Percentiles rank a stretch among this genome's conserved stretches.
Evolutionary conservation across 1,140 invertebrate species (phyloP).

Genomic region (Agraylea sexmaculata): DNA sequence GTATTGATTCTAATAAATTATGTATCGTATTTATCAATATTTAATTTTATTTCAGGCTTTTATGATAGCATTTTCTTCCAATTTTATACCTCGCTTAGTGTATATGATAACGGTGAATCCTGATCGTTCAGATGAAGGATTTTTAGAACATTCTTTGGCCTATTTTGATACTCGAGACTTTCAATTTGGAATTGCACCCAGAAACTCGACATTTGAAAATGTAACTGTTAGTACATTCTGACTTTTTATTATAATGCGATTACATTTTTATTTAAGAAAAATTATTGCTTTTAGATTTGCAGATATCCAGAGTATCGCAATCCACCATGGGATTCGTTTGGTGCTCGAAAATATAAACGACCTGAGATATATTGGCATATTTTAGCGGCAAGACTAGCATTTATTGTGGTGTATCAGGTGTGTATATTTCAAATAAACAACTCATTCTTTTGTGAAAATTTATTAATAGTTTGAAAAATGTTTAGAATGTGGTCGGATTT

Average conservation of each 20-base stretch:
- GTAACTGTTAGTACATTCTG: slow-evolving; percentile 15
- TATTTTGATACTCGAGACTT: slow-evolving; percentile 69
- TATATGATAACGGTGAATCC: slow-evolving; percentile 54
- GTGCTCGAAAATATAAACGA: slow-evolving; percentile 53
- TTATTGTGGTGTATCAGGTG: slow-evolving; percentile 90
- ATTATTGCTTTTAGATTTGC: slow-evolving; percentile 50
- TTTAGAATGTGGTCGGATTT: slow-evolving; percentile 69
- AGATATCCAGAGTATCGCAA: slow-evolving; percentile 65
- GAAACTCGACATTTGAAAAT: slow-evolving; percentile 17
- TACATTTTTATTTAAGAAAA: neutral
- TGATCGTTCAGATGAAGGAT: slow-evolving; percentile 56
- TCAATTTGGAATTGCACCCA: slow-evolving; percentile 30
- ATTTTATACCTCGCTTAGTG: slow-evolving; percentile 90
- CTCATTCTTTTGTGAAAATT: too few species aligned
- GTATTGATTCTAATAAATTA: too few species aligned
- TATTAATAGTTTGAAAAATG: too few species aligned
- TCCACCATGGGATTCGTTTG: slow-evolving; percentile 45
- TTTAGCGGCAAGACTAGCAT: slow-evolving; percentile 75
- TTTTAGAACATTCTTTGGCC: slow-evolving; percentile 73
- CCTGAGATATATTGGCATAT: slow-evolving; percentile 82
- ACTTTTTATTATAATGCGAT: too few species aligned
- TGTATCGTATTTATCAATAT: slow-evolving; percentile 7
- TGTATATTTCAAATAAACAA: too few species aligned
- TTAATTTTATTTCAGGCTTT: slow-evolving; percentile 16
- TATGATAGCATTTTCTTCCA: slow-evolving; percentile 91